Conservation (phyloP, 2,113 vertebrate species). For the Zosterops hypoxanthus region DNA sequence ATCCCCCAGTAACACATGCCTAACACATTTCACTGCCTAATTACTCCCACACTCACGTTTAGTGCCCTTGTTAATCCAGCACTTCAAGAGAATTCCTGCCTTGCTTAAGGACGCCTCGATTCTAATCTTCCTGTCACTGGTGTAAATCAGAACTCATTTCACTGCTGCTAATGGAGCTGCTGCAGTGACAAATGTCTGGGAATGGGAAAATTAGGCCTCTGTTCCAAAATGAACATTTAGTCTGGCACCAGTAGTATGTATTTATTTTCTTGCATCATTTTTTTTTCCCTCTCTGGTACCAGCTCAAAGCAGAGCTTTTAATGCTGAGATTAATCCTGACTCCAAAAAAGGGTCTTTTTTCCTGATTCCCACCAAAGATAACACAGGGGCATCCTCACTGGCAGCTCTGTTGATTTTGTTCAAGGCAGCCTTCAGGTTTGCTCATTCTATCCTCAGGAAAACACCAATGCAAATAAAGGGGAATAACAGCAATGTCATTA, state of each 20-base stretch:
- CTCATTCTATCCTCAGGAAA: not conserved
- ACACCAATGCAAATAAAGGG: not conserved
- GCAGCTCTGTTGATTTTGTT: not conserved
- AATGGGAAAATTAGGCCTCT: not conserved
- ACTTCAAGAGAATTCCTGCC: slow-evolving; percentile 48
- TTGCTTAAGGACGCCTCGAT: slow-evolving; percentile 17
- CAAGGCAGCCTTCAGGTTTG: not conserved
- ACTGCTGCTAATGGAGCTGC: not conserved
- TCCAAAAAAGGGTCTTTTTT: not conserved
- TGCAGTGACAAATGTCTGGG: not conserved
- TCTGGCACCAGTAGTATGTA: slow-evolving; percentile 32
- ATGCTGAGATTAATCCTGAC: not conserved
- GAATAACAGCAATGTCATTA: not conserved
- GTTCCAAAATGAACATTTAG: slow-evolving; percentile 34
- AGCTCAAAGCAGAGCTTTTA: slow-evolving; percentile 58
- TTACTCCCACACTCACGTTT: slow-evolving; percentile 57
- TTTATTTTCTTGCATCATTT: slow-evolving; percentile 47
- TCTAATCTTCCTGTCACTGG: not conserved
- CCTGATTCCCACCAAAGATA: not conserved
- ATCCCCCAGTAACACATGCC: slow-evolving; percentile 24
- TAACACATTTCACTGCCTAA: slow-evolving; percentile 54
- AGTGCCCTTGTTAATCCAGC: slow-evolving; percentile 63
- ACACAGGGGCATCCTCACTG: not conserved
- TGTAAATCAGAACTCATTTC: slow-evolving; percentile 13
- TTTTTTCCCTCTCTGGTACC: not conserved